Percentiles rank a stretch among this genome's conserved stretches.
Conservation (phyloP, 2,888 invertebrate species). For the Adelognathus sp. region DNA sequence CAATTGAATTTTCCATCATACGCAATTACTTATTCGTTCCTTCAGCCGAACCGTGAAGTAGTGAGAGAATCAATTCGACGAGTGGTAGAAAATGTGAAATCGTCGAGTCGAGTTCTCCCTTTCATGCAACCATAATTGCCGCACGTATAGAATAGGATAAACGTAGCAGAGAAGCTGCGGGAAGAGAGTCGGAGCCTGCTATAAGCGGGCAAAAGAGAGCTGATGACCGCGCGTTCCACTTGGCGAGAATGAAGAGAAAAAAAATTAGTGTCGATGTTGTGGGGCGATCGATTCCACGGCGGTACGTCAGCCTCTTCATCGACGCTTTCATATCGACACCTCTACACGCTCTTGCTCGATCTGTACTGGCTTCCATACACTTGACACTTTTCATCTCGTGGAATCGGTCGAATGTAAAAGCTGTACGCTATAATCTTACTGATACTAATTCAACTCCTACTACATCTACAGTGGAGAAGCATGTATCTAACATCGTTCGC, state of each 20-base stretch:
- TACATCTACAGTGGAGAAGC: not conserved
- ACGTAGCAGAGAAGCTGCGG: not conserved
- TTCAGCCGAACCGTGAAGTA: no score
- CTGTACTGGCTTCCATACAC: constrained; percentile 2
- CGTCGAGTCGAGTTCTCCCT: constrained; percentile 50
- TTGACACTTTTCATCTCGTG: constrained; percentile 53
- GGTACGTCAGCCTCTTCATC: constrained; percentile 15
- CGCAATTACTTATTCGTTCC: constrained; percentile 10
- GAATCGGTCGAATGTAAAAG: not conserved
- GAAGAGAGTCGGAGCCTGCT: constrained; percentile 27
- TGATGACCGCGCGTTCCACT: constrained; percentile 54
- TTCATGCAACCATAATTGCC: constrained; percentile 48
- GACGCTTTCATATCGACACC: constrained; percentile 54
- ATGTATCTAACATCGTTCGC: constrained; percentile 11
- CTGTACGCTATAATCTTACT: not conserved
- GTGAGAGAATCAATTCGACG: no score
- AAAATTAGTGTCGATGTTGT: constrained; percentile 12
- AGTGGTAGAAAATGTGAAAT: constrained; percentile 57
- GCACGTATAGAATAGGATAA: not conserved
- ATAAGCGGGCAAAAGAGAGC: constrained; percentile 1
- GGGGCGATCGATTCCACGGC: not conserved
- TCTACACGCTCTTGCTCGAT: constrained; percentile 1
- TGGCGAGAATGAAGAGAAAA: constrained; percentile 19
- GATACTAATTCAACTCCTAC: no score
- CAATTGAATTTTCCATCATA: no score